These are phyloP conservation scores for Aphidius colemani DNA, from an alignment of 2,888 invertebrate species.

Conservation along the genomic window DNA sequence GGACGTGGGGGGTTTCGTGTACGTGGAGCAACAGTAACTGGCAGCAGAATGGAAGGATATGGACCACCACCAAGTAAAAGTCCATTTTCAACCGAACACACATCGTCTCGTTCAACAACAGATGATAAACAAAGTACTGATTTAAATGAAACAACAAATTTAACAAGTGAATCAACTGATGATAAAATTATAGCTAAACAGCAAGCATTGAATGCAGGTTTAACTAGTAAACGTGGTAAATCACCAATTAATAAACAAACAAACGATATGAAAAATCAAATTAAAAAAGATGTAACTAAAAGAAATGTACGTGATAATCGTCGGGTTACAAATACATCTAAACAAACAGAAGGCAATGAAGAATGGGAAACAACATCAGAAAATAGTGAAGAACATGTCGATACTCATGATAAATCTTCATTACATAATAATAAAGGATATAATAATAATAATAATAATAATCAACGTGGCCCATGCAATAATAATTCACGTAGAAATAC, in stretches of 20 bases:
- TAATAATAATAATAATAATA: slow-evolving; percentile 42
- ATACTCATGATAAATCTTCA: slow-evolving; percentile 48
- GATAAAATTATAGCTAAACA: slow-evolving; percentile 73
- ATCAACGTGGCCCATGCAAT: slow-evolving; percentile 34
- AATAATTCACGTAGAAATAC: slow-evolving; percentile 46
- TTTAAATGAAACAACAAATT: slow-evolving; percentile 32
- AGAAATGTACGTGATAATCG: slow-evolving; percentile 55
- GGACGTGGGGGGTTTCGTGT: slow-evolving; percentile 71
- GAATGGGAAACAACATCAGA: slow-evolving; percentile 85
- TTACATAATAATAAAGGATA: slow-evolving; percentile 44
- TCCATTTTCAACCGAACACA: slow-evolving; percentile 67
- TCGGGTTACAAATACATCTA: slow-evolving; percentile 45
- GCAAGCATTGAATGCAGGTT: slow-evolving; percentile 71
- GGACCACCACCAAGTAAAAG: slow-evolving; percentile 82
- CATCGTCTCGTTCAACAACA: slow-evolving; percentile 51
- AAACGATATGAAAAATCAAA: slow-evolving; percentile 40
- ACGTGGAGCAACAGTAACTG: slow-evolving; percentile 61
- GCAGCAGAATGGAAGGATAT: slow-evolving; percentile 74
- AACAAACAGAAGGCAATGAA: slow-evolving; percentile 64
- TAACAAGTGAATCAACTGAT: slow-evolving; percentile 58
- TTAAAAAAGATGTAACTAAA: slow-evolving; percentile 51
- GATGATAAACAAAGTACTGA: slow-evolving; percentile 44
- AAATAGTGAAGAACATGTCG: slow-evolving; percentile 69
- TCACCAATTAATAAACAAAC: slow-evolving; percentile 45
- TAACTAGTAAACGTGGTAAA: slow-evolving; percentile 62